Evolutionary conservation across 2,888 invertebrate species (phyloP).

Genomic region (Colletes collaris): DNA sequence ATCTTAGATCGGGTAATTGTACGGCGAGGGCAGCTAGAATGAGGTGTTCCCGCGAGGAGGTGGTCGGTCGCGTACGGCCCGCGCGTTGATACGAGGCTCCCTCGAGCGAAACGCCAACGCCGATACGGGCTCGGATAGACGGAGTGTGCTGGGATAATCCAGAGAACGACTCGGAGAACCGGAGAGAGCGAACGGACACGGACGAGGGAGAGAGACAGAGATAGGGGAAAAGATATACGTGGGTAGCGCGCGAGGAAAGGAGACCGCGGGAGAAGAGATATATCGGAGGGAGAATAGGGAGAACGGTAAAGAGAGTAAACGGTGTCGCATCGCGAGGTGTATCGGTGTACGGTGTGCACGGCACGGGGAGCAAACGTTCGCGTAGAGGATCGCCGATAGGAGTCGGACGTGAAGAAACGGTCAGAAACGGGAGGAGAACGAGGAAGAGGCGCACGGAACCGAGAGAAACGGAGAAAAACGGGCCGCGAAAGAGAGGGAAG

Average conservation of each 20-base stretch:
- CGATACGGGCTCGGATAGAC: slow-evolving; percentile 41
- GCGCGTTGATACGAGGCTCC: slow-evolving; percentile 61
- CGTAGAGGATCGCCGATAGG: slow-evolving; percentile 18
- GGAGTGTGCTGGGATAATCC: slow-evolving; percentile 22
- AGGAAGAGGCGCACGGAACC: slow-evolving; percentile 1
- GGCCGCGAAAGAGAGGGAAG: slow-evolving; percentile 1
- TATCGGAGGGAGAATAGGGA: neutral
- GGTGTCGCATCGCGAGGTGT: slow-evolving; percentile 49
- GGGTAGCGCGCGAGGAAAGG: neutral
- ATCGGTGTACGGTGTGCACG: slow-evolving; percentile 35
- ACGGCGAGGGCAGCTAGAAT: slow-evolving; percentile 69
- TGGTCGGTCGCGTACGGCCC: slow-evolving; percentile 67
- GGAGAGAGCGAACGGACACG: slow-evolving; percentile 3
- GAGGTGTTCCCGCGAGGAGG: slow-evolving; percentile 70
- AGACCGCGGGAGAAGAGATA: neutral
- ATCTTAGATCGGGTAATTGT: slow-evolving; percentile 78
- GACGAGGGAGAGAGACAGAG: neutral
- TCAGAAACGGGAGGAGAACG: neutral
- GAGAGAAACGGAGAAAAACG: slow-evolving; percentile 14
- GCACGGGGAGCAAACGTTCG: slow-evolving; percentile 20
- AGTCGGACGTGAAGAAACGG: slow-evolving; percentile 1
- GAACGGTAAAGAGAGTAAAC: slow-evolving; percentile 10
- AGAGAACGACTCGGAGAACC: slow-evolving; percentile 21
- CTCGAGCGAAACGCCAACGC: slow-evolving; percentile 48
- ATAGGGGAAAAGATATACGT: slow-evolving; percentile 11